These are phyloP conservation scores for Rhingia campestris DNA, from an alignment of 2,888 invertebrate genomes.

Conservation along the genomic window DNA sequence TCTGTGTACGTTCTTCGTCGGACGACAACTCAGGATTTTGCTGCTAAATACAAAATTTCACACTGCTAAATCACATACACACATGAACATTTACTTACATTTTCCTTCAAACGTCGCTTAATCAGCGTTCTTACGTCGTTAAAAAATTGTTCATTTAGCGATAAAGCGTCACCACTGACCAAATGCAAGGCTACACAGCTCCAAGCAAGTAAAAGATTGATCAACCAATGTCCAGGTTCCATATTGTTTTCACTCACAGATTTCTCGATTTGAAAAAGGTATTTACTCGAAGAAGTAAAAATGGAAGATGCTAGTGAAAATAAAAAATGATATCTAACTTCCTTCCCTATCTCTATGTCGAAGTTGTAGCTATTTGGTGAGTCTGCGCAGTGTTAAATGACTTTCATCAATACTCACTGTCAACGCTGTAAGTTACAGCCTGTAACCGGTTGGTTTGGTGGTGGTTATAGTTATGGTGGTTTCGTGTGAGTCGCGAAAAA, in stretches of 20 bases:
- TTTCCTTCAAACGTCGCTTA: conserved; percentile 81
- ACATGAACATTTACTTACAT: conserved; percentile 61
- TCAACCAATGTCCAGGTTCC: conserved; percentile 50
- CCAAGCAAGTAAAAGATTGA: conserved; percentile 52
- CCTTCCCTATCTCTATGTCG: conserved; percentile 6
- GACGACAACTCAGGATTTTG: conserved; percentile 30
- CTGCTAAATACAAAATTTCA: conserved; percentile 41
- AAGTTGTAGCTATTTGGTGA: conserved; percentile 41
- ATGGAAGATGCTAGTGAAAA: conserved; percentile 49
- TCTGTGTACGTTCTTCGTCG: conserved; percentile 64
- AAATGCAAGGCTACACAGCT: conserved; percentile 37
- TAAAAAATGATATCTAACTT: conserved; percentile 41
- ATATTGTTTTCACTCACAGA: conserved; percentile 38
- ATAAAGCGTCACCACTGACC: conserved; percentile 75
- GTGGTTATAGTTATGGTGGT: not conserved
- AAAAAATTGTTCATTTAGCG: conserved; percentile 83
- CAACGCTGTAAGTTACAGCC: no score
- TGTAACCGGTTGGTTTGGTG: conserved; percentile 17
- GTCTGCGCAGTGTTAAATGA: conserved; percentile 36
- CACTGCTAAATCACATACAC: not conserved
- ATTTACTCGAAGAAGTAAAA: conserved; percentile 32
- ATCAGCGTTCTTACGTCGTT: conserved; percentile 84
- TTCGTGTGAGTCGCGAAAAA: conserved; percentile 12
- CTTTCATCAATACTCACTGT: conserved; percentile 12
- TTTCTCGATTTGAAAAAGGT: conserved; percentile 7